These are phyloP conservation scores for Spodoptera picta DNA, from an alignment of 2,888 invertebrate genomes.

Conservation along the genomic window DNA sequence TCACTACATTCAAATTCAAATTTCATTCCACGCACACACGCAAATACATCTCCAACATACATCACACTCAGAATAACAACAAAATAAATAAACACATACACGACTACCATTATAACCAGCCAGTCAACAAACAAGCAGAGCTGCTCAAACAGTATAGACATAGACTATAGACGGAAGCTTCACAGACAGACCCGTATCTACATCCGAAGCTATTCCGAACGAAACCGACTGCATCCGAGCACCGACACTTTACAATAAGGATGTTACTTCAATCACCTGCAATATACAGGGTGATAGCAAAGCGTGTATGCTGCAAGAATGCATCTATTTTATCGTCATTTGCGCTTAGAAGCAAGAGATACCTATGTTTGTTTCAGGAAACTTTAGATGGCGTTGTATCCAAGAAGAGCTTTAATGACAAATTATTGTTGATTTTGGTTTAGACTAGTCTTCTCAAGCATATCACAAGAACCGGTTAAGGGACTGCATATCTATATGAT, in stretches of 20 bases:
- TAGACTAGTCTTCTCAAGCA: too few species aligned
- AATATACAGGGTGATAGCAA: constrained; percentile 11
- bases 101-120: constrained; percentile 11
- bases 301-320: background rate
- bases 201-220: constrained; percentile 51
- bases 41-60: too few species aligned
- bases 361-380: too few species aligned
- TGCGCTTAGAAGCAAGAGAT: too few species aligned
- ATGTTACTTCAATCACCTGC: constrained; percentile 42
- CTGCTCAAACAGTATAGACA: background rate
- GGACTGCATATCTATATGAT: too few species aligned
- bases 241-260: constrained; percentile 32
- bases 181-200: constrained; percentile 51
- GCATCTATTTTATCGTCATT: too few species aligned
- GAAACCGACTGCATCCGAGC: constrained; percentile 20
- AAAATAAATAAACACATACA: constrained; percentile 11
- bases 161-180: constrained; percentile 36
- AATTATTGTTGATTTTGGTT: too few species aligned
- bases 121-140: constrained; percentile 23
- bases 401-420: too few species aligned
- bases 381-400: too few species aligned
- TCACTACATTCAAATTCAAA: too few species aligned
- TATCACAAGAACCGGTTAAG: too few species aligned
- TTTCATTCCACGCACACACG: too few species aligned
- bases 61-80: background rate